These are phyloP conservation scores for Anhinga anhinga DNA, from an alignment of 2,113 vertebrate species.

Conservation along the genomic window DNA sequence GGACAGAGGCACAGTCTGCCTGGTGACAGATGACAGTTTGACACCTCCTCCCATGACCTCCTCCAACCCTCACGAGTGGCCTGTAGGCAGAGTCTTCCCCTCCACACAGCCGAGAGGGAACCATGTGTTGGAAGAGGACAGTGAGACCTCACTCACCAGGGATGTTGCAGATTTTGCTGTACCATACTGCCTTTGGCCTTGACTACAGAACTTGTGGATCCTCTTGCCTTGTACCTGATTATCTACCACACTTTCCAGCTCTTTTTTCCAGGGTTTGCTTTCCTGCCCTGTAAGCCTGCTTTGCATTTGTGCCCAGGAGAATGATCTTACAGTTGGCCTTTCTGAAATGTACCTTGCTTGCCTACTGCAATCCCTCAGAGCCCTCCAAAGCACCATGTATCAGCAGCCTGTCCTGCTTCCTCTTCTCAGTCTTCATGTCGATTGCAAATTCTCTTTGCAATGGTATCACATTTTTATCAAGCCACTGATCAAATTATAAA, in stretches of 20 bases:
- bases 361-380: fast-evolving
- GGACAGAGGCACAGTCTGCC: background rate
- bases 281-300: background rate
- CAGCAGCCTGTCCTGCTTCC: background rate
- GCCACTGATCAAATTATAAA: background rate
- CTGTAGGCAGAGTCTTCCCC: background rate
- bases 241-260: background rate
- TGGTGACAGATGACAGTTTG: background rate
- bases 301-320: background rate
- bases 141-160: background rate
- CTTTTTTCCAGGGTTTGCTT: background rate
- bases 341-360: background rate
- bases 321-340: background rate
- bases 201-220: background rate
- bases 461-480: background rate
- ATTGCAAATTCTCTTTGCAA: background rate
- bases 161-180: background rate
- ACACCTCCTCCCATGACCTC: background rate
- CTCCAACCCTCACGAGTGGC: fast-evolving
- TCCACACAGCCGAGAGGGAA: fast-evolving
- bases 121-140: background rate
- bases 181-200: background rate
- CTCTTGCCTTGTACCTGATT: background rate
- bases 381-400: background rate
- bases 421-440: background rate